These are phyloP conservation scores for Orthosia incerta DNA, from an alignment of 2,888 invertebrate genomes.

Conservation along the genomic window DNA sequence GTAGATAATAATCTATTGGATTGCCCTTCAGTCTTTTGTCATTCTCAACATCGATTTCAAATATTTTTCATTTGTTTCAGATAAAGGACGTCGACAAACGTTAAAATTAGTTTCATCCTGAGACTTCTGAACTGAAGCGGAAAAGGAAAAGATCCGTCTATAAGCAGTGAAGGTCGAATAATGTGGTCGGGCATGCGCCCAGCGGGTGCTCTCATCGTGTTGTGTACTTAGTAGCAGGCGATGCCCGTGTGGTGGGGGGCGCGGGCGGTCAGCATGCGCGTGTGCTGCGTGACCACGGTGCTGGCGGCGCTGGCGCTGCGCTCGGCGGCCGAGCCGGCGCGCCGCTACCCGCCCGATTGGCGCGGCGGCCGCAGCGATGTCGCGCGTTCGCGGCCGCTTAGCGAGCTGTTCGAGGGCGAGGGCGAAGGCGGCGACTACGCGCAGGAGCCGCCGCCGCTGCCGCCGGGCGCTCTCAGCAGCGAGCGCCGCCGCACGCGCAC, in stretches of 20 bases:
- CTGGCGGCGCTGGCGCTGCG: slow-evolving; percentile 87
- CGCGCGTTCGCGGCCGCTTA: slow-evolving; percentile 81
- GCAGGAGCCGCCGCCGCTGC: slow-evolving; percentile 74
- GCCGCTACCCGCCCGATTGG: slow-evolving; percentile 83
- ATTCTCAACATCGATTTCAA: slow-evolving; percentile 9
- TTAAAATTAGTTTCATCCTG: slow-evolving; percentile 34
- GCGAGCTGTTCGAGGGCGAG: slow-evolving; percentile 85
- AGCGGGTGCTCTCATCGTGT: slow-evolving; percentile 78
- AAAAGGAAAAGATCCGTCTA: slow-evolving; percentile 67
- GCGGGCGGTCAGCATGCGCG: slow-evolving; percentile 85
- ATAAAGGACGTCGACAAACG: slow-evolving; percentile 36
- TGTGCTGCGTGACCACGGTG: slow-evolving; percentile 85
- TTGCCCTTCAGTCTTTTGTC: not conserved
- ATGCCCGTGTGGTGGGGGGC: slow-evolving; percentile 84
- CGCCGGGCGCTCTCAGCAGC: slow-evolving; percentile 79
- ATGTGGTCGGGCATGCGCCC: slow-evolving; percentile 88
- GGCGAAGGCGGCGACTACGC: slow-evolving; percentile 66
- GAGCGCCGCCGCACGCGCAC: slow-evolving; percentile 83
- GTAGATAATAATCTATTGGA: not conserved
- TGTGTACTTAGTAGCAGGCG: slow-evolving; percentile 86
- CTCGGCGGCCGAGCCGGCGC: slow-evolving; percentile 83
- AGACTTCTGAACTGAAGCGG: slow-evolving; percentile 68
- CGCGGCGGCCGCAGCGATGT: slow-evolving; percentile 77
- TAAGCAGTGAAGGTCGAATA: slow-evolving; percentile 76
- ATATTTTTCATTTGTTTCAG: slow-evolving; percentile 73